Evolutionary conservation across 2,113 vertebrate genomes (phyloP).

Genomic region (Prolemur simus): DNA sequence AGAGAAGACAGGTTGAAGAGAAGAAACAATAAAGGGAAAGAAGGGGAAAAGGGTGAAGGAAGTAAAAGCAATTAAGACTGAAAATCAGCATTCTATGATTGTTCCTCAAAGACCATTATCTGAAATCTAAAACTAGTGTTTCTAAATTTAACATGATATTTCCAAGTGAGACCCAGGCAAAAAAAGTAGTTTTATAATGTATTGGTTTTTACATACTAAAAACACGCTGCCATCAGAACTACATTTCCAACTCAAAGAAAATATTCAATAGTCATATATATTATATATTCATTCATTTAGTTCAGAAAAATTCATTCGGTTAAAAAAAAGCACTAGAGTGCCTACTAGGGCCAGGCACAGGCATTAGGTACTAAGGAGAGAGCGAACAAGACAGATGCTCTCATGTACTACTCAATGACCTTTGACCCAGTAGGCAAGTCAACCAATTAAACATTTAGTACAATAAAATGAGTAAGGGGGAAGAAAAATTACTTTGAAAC

Average conservation of each 20-base stretch:
- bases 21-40: background rate
- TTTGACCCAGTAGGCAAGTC: background rate
- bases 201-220: background rate
- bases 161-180: background rate
- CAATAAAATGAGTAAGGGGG: background rate
- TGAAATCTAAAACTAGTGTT: background rate
- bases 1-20: background rate
- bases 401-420: background rate
- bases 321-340: background rate
- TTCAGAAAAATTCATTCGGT: background rate
- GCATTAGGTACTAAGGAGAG: background rate
- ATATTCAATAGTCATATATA: background rate
- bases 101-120: background rate
- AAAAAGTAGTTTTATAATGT: background rate
- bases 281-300: background rate
- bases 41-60: background rate
- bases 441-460: background rate
- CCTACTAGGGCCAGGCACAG: background rate
- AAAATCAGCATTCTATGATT: background rate
- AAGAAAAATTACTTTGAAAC: background rate
- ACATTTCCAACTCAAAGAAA: background rate
- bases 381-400: background rate
- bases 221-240: background rate
- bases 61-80: background rate
- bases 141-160: conserved; percentile 11